These are phyloP conservation scores for Corythornis cristatus DNA, from an alignment of 2,113 vertebrate species.

Conservation along the genomic window DNA sequence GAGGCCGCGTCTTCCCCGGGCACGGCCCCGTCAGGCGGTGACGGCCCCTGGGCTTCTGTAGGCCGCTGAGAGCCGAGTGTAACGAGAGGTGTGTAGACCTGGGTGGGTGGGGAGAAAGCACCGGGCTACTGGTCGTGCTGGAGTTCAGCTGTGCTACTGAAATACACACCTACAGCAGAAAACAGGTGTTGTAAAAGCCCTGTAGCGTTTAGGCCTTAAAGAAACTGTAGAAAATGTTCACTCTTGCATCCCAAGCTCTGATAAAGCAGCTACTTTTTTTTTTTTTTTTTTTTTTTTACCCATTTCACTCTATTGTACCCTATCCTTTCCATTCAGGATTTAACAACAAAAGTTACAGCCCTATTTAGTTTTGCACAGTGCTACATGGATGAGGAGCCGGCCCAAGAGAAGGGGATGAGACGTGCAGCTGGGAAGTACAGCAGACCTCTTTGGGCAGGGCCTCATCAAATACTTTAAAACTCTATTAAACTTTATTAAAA, in stretches of 20 bases:
- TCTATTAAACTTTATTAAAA: neutral
- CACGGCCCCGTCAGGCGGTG: rapidly evolving
- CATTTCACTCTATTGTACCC: too few relatives aligned
- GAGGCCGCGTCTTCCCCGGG: rapidly evolving
- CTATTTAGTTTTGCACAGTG: neutral
- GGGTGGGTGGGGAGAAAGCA: too few relatives aligned
- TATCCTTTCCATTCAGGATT: neutral
- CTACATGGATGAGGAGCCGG: too few relatives aligned
- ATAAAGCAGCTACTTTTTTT: neutral
- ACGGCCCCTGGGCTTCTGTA: rapidly evolving
- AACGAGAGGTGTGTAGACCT: neutral
- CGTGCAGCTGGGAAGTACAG: neutral
- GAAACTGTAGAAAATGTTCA: neutral
- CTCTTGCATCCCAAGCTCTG: neutral
- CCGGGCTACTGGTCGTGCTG: too few relatives aligned
- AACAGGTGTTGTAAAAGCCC: neutral
- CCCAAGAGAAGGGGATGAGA: neutral
- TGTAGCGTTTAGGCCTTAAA: too few relatives aligned
- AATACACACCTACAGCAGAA: rapidly evolving
- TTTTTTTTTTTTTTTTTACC: neutral
- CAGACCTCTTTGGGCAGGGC: neutral
- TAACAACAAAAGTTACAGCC: neutral
- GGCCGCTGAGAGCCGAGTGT: too few relatives aligned
- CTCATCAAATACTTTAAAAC: neutral
- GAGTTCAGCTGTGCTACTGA: neutral